Base-by-base conservation (phyloP, 2,888 invertebrate genomes). In the Diloba caeruleocephala region DNA sequence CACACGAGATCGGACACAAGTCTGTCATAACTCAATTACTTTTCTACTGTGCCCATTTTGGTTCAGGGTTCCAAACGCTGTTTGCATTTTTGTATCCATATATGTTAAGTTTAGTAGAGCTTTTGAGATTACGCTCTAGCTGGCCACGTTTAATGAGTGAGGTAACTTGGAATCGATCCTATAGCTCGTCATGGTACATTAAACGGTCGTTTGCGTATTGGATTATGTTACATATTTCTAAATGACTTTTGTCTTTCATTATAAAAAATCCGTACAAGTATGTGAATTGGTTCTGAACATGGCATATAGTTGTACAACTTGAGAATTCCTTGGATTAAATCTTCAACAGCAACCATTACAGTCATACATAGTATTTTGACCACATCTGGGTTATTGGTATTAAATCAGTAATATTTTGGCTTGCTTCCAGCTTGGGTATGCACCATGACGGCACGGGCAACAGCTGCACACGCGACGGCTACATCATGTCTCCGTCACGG, bases 1-100 rank as follows among this genome's bases (percentile, higher is more conserved):
- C 97, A 0, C 97, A 97, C 82, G 97, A 97, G 93, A 97, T 97
- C 56, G 97, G 97, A 59, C 97, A 96, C 87, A 97, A 97, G 97
- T 97, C 94, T 90, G 94, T 93, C 73, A 74, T 46, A 53, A 23
- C 12, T 38, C 10, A 29, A 42, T 54, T 50, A 41, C 8, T 62
- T 37, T 34, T 1, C 15, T 19, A 28, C 33, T 54, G 21, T 3
- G 34, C n/a, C 12, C 7, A 23, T 34, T 17, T 31, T n/a, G 7
- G n/a, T 14, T 31, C 3, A 14, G 15, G 19, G 6, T 23, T 10
- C 4, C n/a, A 17, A n/a, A n/a, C n/a, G n/a, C n/a, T n/a, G n/a
- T n/a, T n/a, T n/a, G n/a, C n/a, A n/a, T n/a, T n/a, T n/a, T n/a
- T n/a, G n/a, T n/a, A n/a, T 19, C 14, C 8, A 14, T n/a, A n/a